phyloP scores from a whole-genome alignment of 2,797 vertebrate species.

The Arrhamphus sclerolepis region DNA sequence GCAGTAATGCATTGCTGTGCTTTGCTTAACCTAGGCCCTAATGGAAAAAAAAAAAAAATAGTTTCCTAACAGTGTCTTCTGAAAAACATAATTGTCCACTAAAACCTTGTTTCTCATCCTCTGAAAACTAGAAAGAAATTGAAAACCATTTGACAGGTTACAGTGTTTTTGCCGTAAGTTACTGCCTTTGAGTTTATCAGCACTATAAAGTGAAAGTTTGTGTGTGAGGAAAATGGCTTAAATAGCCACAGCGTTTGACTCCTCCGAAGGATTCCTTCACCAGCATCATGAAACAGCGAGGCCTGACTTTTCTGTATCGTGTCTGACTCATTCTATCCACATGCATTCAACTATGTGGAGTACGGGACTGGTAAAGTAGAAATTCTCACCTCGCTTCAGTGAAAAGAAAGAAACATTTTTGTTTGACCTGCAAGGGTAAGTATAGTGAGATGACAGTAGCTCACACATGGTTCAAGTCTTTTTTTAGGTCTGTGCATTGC shows the following conservation, averaged over 20 bases:
- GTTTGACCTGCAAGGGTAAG: slow-evolving; percentile 15
- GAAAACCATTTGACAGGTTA: too few species aligned
- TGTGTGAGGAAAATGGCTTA: slow-evolving; percentile 23
- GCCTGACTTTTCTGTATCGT: slow-evolving; percentile 7
- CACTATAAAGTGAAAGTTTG: too few species aligned
- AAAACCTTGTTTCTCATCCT: too few species aligned
- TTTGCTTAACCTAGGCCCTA: too few species aligned
- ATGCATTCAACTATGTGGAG: slow-evolving; percentile 8
- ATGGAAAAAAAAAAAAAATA: too few species aligned
- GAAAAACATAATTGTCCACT: too few species aligned
- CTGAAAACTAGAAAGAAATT: too few species aligned
- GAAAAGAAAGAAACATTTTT: slow-evolving; percentile 10
- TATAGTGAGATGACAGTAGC: slow-evolving; percentile 6
- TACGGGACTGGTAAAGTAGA: slow-evolving; percentile 2
- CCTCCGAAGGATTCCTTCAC: slow-evolving; percentile 24
- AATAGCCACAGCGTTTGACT: slow-evolving; percentile 16
- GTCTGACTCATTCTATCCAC: background rate
- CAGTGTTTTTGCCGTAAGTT: too few species aligned
- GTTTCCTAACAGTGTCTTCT: too few species aligned
- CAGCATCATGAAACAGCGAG: slow-evolving; percentile 34
- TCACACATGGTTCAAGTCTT: slow-evolving; percentile 2
- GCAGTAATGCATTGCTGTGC: too few species aligned
- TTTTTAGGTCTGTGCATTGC: background rate
- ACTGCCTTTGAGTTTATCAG: too few species aligned
- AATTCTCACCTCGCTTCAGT: slow-evolving; percentile 12